Evolutionary conservation across 2,888 invertebrate species (phyloP).

Genomic region (Brachyptera risi): DNA sequence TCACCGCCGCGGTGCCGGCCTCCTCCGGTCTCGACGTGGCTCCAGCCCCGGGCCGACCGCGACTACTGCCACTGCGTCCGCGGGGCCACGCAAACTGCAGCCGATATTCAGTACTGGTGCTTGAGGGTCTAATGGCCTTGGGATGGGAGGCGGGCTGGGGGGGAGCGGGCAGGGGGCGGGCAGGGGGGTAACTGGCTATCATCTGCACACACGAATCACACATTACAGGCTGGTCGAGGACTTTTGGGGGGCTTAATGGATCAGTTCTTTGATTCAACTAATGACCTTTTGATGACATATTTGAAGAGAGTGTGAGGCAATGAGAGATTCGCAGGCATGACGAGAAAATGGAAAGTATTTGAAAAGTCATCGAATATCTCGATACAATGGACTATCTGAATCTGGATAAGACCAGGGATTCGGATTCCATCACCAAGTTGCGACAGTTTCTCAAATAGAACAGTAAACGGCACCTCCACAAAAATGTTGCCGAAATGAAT

Average conservation of each 20-base stretch:
- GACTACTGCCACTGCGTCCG: conserved; percentile 48
- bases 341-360: background rate
- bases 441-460: too few species aligned
- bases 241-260: too few species aligned
- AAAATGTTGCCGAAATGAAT: too few species aligned
- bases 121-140: too few species aligned
- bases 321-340: background rate
- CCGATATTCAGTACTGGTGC: conserved; percentile 82
- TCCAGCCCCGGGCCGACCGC: conserved; percentile 40
- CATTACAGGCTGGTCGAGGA: background rate
- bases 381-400: too few species aligned
- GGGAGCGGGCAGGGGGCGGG: conserved; percentile 27
- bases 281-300: too few species aligned
- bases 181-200: conserved; percentile 33
- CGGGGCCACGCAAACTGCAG: conserved; percentile 87
- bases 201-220: conserved; percentile 31
- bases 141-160: conserved; percentile 56
- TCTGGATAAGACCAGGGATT: too few species aligned
- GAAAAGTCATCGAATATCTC: too few species aligned
- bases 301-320: too few species aligned
- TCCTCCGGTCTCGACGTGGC: conserved; percentile 14
- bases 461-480: too few species aligned
- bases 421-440: too few species aligned
- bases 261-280: too few species aligned
- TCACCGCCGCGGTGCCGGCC: conserved; percentile 34